Evolutionary conservation across 2,113 vertebrate genomes (phyloP), one percentile per base, ranked within the genome.

Genomic region (Crypturellus undulatus): DNA sequence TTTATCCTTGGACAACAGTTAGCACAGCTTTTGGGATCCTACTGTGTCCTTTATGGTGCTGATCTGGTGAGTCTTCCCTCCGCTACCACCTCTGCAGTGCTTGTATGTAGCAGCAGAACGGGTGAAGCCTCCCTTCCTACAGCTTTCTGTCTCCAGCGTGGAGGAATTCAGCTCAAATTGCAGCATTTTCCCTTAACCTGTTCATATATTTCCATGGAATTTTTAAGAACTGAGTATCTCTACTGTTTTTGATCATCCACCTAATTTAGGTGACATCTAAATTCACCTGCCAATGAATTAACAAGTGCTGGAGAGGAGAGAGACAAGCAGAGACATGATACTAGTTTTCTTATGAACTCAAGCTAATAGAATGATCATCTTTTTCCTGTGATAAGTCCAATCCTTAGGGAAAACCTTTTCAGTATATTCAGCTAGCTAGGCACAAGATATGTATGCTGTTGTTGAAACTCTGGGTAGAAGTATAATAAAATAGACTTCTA

Each of bases 101-200:
- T 65, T 1, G 1, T 30, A 0, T 3, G 2, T 32, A 0, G 0
- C n/a, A 38, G 56, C 56, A 73, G 45, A 78, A 59, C 1, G 4
- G 10, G 1, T 49, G 45, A 69, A 88, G 8, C 20, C 86, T n/a
- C 75, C 45, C 70, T 86, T 73, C 40, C 25, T 18, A 38, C 24
- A 36, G 40, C 47, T 36, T 10, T 28, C 12, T 58, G 40, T 60
- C 72, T 84, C 83, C 80, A 32, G 54, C 26, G 30, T 13, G 20
- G 16, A 28, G 67, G 40, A 73, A 13, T 49, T 63, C 80, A 86
- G 52, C 17, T 67, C 60, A 40, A 26, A 54, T 6, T 1, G 13
- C 26, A 88, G 40, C 13, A 34, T 85, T 63, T 87, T 64, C 83
- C 38, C 68, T 56, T 8, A n/a, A 51, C 15, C 11, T 43, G 40